These are phyloP conservation scores for Lasioglossum baleicum DNA, from an alignment of 1,140 invertebrate genomes.

Conservation along the genomic window DNA sequence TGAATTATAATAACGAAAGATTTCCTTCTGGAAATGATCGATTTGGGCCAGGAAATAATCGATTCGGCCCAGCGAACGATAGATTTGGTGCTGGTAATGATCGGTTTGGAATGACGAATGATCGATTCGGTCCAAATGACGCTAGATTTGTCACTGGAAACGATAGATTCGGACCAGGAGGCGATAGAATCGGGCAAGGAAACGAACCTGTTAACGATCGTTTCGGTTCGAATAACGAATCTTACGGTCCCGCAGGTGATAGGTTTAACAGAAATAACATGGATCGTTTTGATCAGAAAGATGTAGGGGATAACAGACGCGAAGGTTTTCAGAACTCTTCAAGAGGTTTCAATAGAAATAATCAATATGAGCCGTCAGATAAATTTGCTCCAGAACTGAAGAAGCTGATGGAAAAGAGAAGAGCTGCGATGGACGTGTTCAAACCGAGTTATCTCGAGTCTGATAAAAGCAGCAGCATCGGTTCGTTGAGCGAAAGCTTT, in stretches of 20 bases:
- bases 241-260: constrained; percentile 50
- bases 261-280: constrained; percentile 55
- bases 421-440: constrained; percentile 72
- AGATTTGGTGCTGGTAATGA: constrained; percentile 41
- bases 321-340: constrained; percentile 52
- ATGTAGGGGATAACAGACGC: constrained; percentile 52
- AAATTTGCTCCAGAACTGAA: constrained; percentile 74
- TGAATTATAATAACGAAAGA: constrained; percentile 36
- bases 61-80: constrained; percentile 63
- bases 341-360: constrained; percentile 52
- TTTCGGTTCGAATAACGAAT: constrained; percentile 39
- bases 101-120: constrained; percentile 50
- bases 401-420: constrained; percentile 77
- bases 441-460: constrained; percentile 72
- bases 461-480: constrained; percentile 66
- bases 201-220: constrained; percentile 43
- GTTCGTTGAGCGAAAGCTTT: constrained; percentile 77
- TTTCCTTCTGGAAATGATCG: constrained; percentile 35
- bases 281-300: constrained; percentile 64
- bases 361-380: constrained; percentile 57
- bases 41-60: constrained; percentile 49
- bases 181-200: constrained; percentile 42
- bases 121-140: constrained; percentile 35
- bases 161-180: constrained; percentile 23
- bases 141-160: constrained; percentile 47